These are phyloP conservation scores for Luscinia megarhynchos DNA, from an alignment of 2,797 vertebrate genomes.

Conservation along the genomic window DNA sequence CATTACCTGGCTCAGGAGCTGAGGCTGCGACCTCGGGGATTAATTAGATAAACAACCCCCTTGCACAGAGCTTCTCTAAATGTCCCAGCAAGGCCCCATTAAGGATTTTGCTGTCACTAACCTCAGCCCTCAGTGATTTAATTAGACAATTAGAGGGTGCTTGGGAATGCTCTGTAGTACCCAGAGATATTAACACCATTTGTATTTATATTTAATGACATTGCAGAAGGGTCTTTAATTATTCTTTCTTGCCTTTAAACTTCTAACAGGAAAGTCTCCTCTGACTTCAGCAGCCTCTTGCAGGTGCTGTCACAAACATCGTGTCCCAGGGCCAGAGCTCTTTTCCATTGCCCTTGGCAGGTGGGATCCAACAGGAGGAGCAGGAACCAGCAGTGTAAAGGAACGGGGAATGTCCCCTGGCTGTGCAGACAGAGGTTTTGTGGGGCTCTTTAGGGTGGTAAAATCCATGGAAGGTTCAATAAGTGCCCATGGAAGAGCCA, in stretches of 20 bases:
- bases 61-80: slow-evolving; percentile 43
- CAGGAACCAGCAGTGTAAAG: neutral
- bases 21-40: slow-evolving; percentile 62
- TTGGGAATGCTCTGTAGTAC: slow-evolving; percentile 57
- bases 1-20: slow-evolving; percentile 49
- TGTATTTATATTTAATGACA: slow-evolving; percentile 68
- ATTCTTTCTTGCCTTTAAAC: slow-evolving; percentile 39
- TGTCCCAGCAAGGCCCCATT: slow-evolving; percentile 65
- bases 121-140: slow-evolving; percentile 72
- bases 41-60: slow-evolving; percentile 70
- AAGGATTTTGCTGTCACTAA: slow-evolving; percentile 64
- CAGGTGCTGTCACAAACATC: neutral
- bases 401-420: rapidly evolving
- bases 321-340: neutral
- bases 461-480: neutral
- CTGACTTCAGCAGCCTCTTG: neutral
- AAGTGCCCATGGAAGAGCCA: neutral
- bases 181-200: slow-evolving; percentile 68
- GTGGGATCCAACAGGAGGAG: neutral
- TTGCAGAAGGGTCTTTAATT: slow-evolving; percentile 54
- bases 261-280: neutral
- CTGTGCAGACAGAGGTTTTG: neutral
- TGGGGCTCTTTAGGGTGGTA: neutral
- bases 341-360: neutral
- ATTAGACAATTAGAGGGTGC: slow-evolving; percentile 73